Evolutionary conservation across 2,888 invertebrate genomes (phyloP), one percentile per base, ranked within the genome.

Genomic region (Sympetrum striolatum): DNA sequence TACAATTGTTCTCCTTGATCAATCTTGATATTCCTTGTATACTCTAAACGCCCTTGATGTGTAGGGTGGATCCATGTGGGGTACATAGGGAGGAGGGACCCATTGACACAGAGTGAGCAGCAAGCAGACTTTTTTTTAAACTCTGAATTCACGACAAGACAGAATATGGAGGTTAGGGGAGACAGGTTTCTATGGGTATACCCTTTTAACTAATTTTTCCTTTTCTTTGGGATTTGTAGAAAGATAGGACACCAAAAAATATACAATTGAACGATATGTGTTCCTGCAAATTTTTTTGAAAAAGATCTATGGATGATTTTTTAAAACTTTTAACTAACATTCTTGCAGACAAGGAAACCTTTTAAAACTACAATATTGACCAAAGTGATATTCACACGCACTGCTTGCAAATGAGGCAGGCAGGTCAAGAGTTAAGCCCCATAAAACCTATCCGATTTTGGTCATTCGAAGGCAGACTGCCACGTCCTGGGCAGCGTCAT

Each of bases 171-270:
- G 86, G 86, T 60, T 18, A 86, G 86, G 86, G 86, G 86, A 60
- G 86, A 86, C 86, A 86, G 86, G 86, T 35, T 64, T 86, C 86
- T 86, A 86, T 86, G 86, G 86, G 60, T 86, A 60, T 86, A 86
- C 86, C 86, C 86, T 86, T 86, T 86, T 60, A 37, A 60, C 60
- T 60, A 60, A 86, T 60, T 86, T 31, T 86, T 86, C 86, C 86
- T 86, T 86, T 86, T 86, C 86, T 86, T 64, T 60, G 86, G 86
- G 86, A 86, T 86, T 86, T 86, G 86, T 86, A 86, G 86, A 86
- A 86, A 86, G 86, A 86, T 86, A 86, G 86, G 86, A 86, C 86
- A 86, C 86, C 86, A 86, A 86, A 86, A 86, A 86, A 86, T 86
- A 86, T 86, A 86, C 86, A 86, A 86, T 86, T 86, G 86, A 86